Evolutionary conservation across 2,797 vertebrate genomes (phyloP), one percentile per base, ranked within the genome.

Genomic region (Galaxias olidus): DNA sequence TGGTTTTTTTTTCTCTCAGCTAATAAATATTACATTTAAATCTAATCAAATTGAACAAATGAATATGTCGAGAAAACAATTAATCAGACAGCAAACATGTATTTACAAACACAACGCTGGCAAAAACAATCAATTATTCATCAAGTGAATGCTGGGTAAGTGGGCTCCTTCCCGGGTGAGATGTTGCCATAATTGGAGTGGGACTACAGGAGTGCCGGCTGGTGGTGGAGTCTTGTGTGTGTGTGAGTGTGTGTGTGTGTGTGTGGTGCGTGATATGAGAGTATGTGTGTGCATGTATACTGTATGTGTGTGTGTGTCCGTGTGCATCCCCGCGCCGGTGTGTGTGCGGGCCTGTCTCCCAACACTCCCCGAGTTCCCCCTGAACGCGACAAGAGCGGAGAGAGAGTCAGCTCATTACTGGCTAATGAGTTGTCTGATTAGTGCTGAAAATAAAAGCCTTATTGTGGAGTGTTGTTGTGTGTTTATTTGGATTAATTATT

Each of bases 61-160:
- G 79, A 89, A 85, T 82, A 82, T 86, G 87, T 88, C 80, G 86
- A 76, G 81, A 85, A 87, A 88, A 86, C 86, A 88, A 90, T 89
- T 90, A 87, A 90, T 90, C 85, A 87, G 76, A 85, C 78, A 68
- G 76, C 77, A 86, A 86, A 87, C 79, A 69, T 83, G 81, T 85
- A 87, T 90, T 90, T 91, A 88, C 88, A 87, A 90, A 90, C 85
- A 88, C 74, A 90, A 89, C 81, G 77, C 76, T 81, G 79, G 73
- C 80, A 82, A 79, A 89, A 90, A 88, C 82, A 88, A 90, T 92
- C 81, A 91, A 92, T 92, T 92, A 92, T 92, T 92, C 87, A 92
- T 90, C 82, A 80, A 86, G 75, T 69, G 83, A 89, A 86, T 72
- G 82, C 74, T 71, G 83, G 79, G 81, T 86, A 88, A 91, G 89